Percentiles rank a stretch among this genome's conserved stretches.
Conservation (phyloP, 2,888 invertebrate genomes). For the Dynastes grantii region DNA sequence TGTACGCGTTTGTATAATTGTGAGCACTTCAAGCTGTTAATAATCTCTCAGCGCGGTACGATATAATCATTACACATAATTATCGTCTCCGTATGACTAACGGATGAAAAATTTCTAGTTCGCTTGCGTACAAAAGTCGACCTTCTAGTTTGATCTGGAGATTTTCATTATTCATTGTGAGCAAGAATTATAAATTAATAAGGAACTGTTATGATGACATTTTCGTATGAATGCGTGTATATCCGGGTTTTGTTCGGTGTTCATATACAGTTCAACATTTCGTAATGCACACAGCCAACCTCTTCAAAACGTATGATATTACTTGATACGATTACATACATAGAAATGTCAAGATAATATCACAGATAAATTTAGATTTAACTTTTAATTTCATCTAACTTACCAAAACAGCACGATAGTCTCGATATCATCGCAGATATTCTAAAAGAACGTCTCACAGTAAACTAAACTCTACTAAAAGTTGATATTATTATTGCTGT, state of each 20-base stretch:
- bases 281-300: too few species aligned
- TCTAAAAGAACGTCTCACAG: conserved; percentile 12
- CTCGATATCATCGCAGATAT: conserved; percentile 14
- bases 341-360: too few species aligned
- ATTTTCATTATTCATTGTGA: background rate
- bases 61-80: conserved; percentile 19
- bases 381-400: background rate
- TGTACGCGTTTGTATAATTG: background rate
- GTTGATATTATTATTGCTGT: conserved; percentile 2
- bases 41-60: conserved; percentile 2
- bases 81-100: conserved; percentile 28
- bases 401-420: conserved; percentile 3
- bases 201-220: too few species aligned
- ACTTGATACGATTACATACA: too few species aligned
- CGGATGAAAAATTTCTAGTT: conserved; percentile 36
- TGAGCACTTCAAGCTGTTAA: conserved; percentile 12
- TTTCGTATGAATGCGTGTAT: too few species aligned
- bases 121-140: background rate
- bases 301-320: too few species aligned
- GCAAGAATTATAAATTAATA: background rate
- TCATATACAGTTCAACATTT: too few species aligned
- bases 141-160: background rate
- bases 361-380: too few species aligned
- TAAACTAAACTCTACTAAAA: conserved; percentile 4
- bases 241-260: too few species aligned